Evolutionary conservation across 2,797 vertebrate species (phyloP).

Genomic region (Mormyrus hasselquistii): DNA sequence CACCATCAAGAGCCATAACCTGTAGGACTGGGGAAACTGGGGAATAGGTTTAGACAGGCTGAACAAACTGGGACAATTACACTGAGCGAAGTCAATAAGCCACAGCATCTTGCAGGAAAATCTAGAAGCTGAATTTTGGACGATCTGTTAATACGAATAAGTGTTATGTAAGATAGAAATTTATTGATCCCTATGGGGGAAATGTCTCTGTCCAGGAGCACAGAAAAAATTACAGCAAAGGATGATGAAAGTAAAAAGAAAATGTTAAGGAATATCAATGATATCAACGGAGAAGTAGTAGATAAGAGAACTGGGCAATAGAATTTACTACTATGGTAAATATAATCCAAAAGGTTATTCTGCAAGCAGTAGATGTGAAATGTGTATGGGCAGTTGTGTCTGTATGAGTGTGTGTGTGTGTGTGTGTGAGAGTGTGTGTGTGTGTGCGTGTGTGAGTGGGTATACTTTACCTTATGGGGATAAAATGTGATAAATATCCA

Average conservation of each 20-base stretch:
- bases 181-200: not conserved
- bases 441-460: no score
- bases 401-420: no score
- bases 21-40: not conserved
- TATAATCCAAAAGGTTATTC: not conserved
- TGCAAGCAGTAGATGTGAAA: not conserved
- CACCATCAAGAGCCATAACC: not conserved
- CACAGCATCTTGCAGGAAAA: not conserved
- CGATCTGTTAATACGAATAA: not conserved
- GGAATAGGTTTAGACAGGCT: not conserved
- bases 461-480: not conserved
- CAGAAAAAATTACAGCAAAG: not conserved
- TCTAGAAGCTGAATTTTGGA: not conserved
- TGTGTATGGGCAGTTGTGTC: not conserved
- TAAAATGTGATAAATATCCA: no score
- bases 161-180: not conserved
- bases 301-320: not conserved
- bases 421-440: no score
- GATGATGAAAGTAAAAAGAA: not conserved
- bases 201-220: not conserved
- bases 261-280: not conserved
- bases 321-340: not conserved
- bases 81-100: not conserved
- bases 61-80: not conserved
- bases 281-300: not conserved